These are phyloP conservation scores for Belonocnema kinseyi DNA, from an alignment of 1,140 invertebrate genomes.

Conservation along the genomic window DNA sequence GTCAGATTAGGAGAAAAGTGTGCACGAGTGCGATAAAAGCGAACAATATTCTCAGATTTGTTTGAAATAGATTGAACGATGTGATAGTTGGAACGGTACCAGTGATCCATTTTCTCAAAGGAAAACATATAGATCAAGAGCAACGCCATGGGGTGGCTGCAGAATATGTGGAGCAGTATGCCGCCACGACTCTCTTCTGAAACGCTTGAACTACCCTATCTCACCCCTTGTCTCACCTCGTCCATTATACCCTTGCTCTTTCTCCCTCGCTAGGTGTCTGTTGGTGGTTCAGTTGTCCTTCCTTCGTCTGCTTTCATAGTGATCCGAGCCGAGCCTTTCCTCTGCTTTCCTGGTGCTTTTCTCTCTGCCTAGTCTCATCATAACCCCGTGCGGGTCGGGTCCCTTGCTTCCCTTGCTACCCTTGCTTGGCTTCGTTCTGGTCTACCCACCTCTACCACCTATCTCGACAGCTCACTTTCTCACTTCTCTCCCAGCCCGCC, in stretches of 20 bases:
- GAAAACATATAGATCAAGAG: conserved; percentile 33
- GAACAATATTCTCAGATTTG: conserved; percentile 22
- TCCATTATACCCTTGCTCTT: conserved; percentile 42
- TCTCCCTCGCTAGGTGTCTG: conserved; percentile 35
- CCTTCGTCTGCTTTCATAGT: conserved; percentile 41
- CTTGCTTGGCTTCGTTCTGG: conserved; percentile 22
- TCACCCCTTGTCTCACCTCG: conserved; percentile 48
- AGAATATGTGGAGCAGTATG: conserved; percentile 71
- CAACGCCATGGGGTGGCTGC: conserved; percentile 51
- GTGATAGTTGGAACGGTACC: conserved; percentile 26
- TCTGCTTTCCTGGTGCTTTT: conserved; percentile 33
- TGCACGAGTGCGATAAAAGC: conserved; percentile 5
- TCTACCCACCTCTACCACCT: conserved; percentile 36
- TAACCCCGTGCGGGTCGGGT: conserved; percentile 7
- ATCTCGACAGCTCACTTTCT: conserved; percentile 52
- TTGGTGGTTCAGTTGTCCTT: conserved; percentile 38
- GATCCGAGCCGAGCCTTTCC: conserved; percentile 33
- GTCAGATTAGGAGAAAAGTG: neutral
- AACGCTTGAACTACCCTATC: conserved; percentile 48
- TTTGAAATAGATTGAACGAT: conserved; percentile 11
- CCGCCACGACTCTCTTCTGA: conserved; percentile 67
- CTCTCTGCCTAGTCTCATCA: conserved; percentile 32
- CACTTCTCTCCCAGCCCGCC: conserved; percentile 46
- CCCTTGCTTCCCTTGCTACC: conserved; percentile 18
- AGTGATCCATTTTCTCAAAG: conserved; percentile 31